Conservation (phyloP, 2,113 vertebrate species). For the Elaphurus davidianus region DNA sequence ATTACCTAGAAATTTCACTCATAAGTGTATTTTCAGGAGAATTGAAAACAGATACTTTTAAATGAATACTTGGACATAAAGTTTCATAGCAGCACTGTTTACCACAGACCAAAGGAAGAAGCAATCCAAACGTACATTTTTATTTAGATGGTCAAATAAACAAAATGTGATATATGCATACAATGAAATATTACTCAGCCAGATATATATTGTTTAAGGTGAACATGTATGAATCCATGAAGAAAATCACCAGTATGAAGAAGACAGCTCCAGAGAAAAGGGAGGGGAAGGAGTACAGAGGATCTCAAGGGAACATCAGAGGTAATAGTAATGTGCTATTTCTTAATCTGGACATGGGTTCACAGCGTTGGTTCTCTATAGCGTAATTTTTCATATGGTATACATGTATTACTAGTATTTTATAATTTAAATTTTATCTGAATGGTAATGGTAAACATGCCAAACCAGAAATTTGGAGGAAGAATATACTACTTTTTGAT, state of each 20-base stretch:
- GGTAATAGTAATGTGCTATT: not conserved
- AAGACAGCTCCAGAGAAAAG: not conserved
- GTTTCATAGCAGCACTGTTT: not conserved
- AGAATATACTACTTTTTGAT: not conserved
- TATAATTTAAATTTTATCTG: not conserved
- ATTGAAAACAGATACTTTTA: not conserved
- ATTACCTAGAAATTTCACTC: not conserved
- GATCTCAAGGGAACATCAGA: not conserved
- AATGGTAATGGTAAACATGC: not conserved
- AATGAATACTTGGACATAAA: not conserved
- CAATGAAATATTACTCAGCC: not conserved
- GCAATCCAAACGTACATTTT: not conserved
- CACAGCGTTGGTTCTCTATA: not conserved
- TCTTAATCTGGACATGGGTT: not conserved
- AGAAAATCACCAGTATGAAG: not conserved
- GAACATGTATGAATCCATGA: not conserved
- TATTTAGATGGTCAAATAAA: not conserved
- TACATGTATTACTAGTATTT: not conserved
- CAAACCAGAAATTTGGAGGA: not conserved
- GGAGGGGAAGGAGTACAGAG: not conserved
- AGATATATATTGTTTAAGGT: not conserved
- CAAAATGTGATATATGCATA: not conserved
- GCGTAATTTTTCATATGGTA: not conserved
- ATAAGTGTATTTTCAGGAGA: not conserved
- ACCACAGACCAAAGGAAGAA: not conserved